A percentile compares a stretch with the other conserved stretches of the same genome.
phyloP scores from a whole-genome alignment of 2,113 vertebrate genomes.

The Clarias macrocephalus region DNA sequence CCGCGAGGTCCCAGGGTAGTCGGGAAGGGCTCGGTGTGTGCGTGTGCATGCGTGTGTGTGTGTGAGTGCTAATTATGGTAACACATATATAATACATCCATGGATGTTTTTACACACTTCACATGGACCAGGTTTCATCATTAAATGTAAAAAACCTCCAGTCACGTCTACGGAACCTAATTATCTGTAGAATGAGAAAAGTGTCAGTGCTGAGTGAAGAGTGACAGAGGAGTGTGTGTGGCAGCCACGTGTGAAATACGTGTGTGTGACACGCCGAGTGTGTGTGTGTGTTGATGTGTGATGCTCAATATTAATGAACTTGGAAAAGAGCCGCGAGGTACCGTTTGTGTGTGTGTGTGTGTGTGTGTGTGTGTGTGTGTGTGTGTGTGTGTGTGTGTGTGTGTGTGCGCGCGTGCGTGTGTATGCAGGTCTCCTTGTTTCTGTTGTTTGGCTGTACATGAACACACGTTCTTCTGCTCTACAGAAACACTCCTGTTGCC shows the following conservation, averaged over 20 bases:
- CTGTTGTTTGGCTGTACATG: neutral
- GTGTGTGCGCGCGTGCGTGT: neutral
- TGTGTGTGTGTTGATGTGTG: neutral
- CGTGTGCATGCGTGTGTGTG: neutral
- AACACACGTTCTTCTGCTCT: neutral
- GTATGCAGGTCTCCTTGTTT: neutral
- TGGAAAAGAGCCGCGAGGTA: neutral
- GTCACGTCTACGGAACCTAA: neutral
- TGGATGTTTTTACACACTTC: neutral
- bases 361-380: constrained; percentile 8
- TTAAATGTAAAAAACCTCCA: constrained; percentile 6
- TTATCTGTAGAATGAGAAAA: constrained; percentile 31
- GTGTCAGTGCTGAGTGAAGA: constrained; percentile 9
- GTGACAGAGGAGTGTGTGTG: constrained; percentile 22
- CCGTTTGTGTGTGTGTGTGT: constrained; percentile 3
- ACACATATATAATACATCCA: neutral
- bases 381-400: constrained; percentile 2
- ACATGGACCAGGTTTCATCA: neutral
- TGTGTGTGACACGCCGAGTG: constrained; percentile 22
- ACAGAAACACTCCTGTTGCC: neutral
- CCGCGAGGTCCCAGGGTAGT: neutral
- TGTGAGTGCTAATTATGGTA: neutral
- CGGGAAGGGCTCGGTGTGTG: constrained; percentile 7
- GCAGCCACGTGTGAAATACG: constrained; percentile 19
- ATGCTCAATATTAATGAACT: neutral